A percentile compares a stretch with the other conserved stretches of the same genome.
These are phyloP conservation scores for Germaria angustata DNA, from an alignment of 2,888 invertebrate genomes.

Conservation along the genomic window DNA sequence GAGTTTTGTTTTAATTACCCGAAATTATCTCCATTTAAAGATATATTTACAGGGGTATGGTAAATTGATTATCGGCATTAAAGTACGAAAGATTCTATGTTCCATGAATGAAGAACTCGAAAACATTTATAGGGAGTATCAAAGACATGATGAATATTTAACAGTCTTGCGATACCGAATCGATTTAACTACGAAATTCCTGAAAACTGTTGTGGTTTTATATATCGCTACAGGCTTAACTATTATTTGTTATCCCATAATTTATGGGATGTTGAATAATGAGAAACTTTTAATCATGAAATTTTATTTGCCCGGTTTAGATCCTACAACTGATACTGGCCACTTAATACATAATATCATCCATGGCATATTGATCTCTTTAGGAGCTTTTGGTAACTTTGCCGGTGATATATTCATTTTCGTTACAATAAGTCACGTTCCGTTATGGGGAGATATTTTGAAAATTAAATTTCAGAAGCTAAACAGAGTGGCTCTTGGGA, in stretches of 20 bases:
- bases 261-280: background rate
- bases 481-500: slow-evolving; percentile 53
- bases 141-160: slow-evolving; percentile 62
- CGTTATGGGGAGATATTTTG: slow-evolving; percentile 71
- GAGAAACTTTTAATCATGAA: slow-evolving; percentile 55
- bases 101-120: slow-evolving; percentile 61
- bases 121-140: slow-evolving; percentile 69
- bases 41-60: slow-evolving; percentile 19
- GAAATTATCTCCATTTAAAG: background rate
- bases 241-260: slow-evolving; percentile 64
- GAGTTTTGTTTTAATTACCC: background rate
- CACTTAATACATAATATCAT: slow-evolving; percentile 56
- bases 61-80: background rate
- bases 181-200: slow-evolving; percentile 55
- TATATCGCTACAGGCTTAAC: background rate
- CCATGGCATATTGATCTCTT: slow-evolving; percentile 58
- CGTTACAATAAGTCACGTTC: slow-evolving; percentile 69
- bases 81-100: slow-evolving; percentile 10
- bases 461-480: slow-evolving; percentile 69
- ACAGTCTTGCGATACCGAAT: slow-evolving; percentile 65
- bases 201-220: slow-evolving; percentile 50
- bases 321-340: slow-evolving; percentile 67
- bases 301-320: slow-evolving; percentile 60
- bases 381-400: slow-evolving; percentile 73
- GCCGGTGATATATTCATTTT: slow-evolving; percentile 73